phyloP scores from a whole-genome alignment of 2,888 invertebrate genomes.

The Tethea ocularis region DNA sequence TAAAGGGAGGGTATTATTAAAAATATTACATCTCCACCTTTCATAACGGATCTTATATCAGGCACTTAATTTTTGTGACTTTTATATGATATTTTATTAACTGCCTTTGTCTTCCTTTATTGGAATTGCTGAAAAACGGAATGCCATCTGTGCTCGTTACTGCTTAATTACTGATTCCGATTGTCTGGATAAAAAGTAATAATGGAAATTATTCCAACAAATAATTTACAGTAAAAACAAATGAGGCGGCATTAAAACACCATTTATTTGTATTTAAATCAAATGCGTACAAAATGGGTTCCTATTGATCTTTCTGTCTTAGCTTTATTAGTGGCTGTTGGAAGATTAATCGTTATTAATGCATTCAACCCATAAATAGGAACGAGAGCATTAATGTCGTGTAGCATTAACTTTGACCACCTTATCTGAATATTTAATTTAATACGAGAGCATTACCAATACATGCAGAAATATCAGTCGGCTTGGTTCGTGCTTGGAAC shows the following conservation, averaged over 20 bases:
- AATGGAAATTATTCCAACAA: slow-evolving; percentile 4
- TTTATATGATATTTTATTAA: slow-evolving; percentile 34
- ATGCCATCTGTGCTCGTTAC: slow-evolving; percentile 6
- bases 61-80: slow-evolving; percentile 44
- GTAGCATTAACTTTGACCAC: slow-evolving; percentile 55
- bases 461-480: slow-evolving; percentile 5
- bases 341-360: slow-evolving; percentile 70
- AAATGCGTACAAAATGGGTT: slow-evolving; percentile 27
- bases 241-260: slow-evolving; percentile 16
- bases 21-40: slow-evolving; percentile 40
- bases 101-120: slow-evolving; percentile 18
- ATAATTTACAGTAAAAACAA: slow-evolving; percentile 12
- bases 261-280: slow-evolving; percentile 28
- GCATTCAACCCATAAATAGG: slow-evolving; percentile 54
- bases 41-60: slow-evolving; percentile 45
- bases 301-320: slow-evolving; percentile 48
- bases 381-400: slow-evolving; percentile 59
- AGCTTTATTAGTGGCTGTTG: slow-evolving; percentile 52
- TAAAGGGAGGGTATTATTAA: slow-evolving; percentile 33
- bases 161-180: slow-evolving; percentile 9
- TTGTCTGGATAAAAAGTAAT: slow-evolving; percentile 6
- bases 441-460: slow-evolving; percentile 8
- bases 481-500: background rate
- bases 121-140: slow-evolving; percentile 5
- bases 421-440: slow-evolving; percentile 38